Base-by-base conservation (phyloP, 2,113 vertebrate species). In the Pimephales promelas region DNA sequence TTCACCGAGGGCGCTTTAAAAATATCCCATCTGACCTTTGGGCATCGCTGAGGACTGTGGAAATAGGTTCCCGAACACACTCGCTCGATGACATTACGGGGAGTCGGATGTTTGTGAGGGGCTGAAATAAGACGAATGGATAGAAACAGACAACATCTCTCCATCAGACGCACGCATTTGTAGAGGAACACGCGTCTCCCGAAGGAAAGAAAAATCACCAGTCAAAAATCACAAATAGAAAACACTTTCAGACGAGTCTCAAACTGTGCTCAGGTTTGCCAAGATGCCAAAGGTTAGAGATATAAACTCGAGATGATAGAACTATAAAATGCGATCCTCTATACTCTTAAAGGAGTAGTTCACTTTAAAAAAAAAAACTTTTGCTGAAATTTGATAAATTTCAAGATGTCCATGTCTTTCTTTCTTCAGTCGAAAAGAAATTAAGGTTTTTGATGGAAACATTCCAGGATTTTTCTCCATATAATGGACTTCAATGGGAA, bases 21-120 rank as follows among this genome's bases (percentile, higher is more conserved):
- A 94, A 93, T 94, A 94, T 93, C 90, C 89, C 89, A 91, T 92
- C 89, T 93, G 93, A 94, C 94, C 92, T 92, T 92, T 93, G 79
- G 91, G 92, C 91, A 92, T 88, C 89, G 86, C 89, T 83, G 89
- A 87, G 90, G 92, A 92, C 88, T 86, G 90, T 88, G 91, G 89
- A 92, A 93, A 89, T 84, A 64, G 84, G 85, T 83, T 81, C 61
- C 52, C 84, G 56, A 56, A 83, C 80, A 59, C 85, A 57, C 43
- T 3, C 45, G 28, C 43, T n/a, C 28, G 77, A 70, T 75, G 83
- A 43, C 34, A 36, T 79, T 73, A 61, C 8, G 28, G 61, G 47
- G 81, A 86, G 47, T 86, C 43, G 56, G 49, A 87, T 87, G 82
- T 72, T 81, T 54, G 83, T 68, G 86, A 74, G 75, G 86, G 86